Conservation (phyloP, 2,888 invertebrate species). For the Phania funesta region DNA sequence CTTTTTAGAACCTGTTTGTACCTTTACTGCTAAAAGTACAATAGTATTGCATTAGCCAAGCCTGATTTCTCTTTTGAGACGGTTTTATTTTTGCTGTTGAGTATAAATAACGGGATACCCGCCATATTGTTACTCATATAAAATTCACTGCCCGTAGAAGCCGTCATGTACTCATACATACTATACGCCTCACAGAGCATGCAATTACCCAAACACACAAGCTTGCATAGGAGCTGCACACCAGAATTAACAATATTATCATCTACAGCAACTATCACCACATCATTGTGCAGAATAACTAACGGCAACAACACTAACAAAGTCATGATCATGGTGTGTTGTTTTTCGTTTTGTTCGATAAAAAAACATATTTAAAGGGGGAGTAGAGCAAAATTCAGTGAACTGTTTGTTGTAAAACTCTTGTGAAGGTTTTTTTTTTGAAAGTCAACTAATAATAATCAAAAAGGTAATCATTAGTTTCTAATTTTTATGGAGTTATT, state of each 20-base stretch:
- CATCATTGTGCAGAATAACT: not conserved
- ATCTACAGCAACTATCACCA: not conserved
- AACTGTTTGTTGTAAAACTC: not conserved
- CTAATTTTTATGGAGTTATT: too few species aligned
- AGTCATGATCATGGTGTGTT: conserved; percentile 8
- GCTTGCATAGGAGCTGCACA: not conserved
- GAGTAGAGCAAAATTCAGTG: not conserved
- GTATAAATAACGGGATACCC: conserved; percentile 57
- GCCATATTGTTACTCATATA: conserved; percentile 38
- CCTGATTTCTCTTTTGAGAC: conserved; percentile 1
- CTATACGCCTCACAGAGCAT: conserved; percentile 56
- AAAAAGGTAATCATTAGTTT: too few species aligned
- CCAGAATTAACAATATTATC: not conserved
- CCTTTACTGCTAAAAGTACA: too few species aligned
- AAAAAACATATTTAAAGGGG: not conserved
- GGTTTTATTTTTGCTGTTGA: conserved; percentile 8
- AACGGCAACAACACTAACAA: conserved; percentile 3
- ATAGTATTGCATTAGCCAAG: conserved; percentile 20
- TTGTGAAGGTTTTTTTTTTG: too few species aligned
- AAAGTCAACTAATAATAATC: too few species aligned
- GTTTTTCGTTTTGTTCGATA: conserved; percentile 7
- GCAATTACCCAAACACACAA: conserved; percentile 45
- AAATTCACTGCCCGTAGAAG: not conserved
- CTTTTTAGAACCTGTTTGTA: too few species aligned
- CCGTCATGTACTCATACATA: conserved; percentile 28